Conservation (phyloP, 2,888 invertebrate genomes). For the Sinodicranocentrus sp. region DNA sequence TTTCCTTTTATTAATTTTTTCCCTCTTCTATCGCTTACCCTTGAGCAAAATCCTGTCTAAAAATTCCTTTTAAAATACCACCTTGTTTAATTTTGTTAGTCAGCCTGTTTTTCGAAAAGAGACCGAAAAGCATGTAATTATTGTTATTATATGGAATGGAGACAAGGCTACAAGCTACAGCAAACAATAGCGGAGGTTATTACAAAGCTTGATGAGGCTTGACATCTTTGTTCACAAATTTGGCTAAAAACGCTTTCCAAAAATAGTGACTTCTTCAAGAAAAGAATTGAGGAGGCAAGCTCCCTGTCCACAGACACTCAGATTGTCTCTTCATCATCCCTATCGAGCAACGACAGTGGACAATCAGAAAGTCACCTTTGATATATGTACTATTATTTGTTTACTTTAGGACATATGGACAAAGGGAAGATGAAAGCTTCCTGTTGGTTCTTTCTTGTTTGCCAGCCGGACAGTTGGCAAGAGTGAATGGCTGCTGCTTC, state of each 20-base stretch:
- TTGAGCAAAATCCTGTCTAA: conserved; percentile 46
- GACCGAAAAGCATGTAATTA: conserved; percentile 26
- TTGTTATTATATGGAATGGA: not conserved
- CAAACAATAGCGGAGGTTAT: no score
- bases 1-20: not conserved
- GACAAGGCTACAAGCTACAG: not conserved
- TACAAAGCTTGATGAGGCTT: no score
- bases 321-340: no score
- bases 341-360: not conserved
- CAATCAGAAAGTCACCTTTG: conserved; percentile 29
- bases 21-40: conserved; percentile 6
- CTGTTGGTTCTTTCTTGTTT: conserved; percentile 46
- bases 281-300: not conserved
- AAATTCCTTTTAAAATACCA: conserved; percentile 33
- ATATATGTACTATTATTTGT: conserved; percentile 2
- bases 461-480: conserved; percentile 24
- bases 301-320: not conserved
- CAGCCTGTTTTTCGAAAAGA: not conserved
- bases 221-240: conserved; percentile 22
- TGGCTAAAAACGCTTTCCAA: conserved; percentile 21
- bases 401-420: conserved; percentile 12
- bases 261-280: conserved; percentile 37
- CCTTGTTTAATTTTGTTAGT: not conserved
- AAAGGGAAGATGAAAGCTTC: conserved; percentile 51
- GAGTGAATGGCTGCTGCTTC: not conserved